Evolutionary conservation across 1,140 invertebrate genomes (phyloP), one percentile per base, ranked within the genome.

Genomic region (Drosophila gunungcola): DNA sequence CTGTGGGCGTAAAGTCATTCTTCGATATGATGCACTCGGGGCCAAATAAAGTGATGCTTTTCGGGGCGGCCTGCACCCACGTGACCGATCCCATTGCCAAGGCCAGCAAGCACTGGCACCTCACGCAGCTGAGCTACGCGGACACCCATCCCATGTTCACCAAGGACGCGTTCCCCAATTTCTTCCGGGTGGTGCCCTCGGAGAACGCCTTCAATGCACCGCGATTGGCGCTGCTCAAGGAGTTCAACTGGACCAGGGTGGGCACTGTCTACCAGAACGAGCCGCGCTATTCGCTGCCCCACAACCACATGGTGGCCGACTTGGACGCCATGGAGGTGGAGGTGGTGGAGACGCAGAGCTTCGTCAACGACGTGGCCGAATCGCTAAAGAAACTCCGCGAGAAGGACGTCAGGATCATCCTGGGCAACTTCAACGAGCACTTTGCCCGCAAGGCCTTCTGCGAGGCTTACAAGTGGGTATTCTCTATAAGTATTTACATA

Each of bases 81-180:
- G 98, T 99, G 16, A 99, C 98, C 0, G 98, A 99, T 93, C 98
- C 98, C 45, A 98, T 99, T 75, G 98, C 98, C 11, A 99, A 99
- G 94, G 98, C 98, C 4, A 97, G 98, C 39, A 98, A 98, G 89
- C 98, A 98, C 91, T 99, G 98, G 97, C 96, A 98, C 90, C 95
- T 99, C 54, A 97, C 97, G 1, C 98, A 99, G 96, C 93, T 99
- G 25, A 99, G 98, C 2, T 99, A 99, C 92, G 98, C 98, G 3
- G 98, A 99, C 93, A 99, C 98, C 12, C 98, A 99, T 93, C 98
- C 98, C 1, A 98, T 99, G 96, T 99, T 99, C 93, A 98, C 97
- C 1, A 97, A 96, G 85, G 95, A 97, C 69, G 97, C 96, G 63
- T 99, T 98, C 92, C 98, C 97, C 3, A 99, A 99, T 93, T 99